A percentile compares a stretch with the other conserved stretches of the same genome.
Evolutionary conservation across 2,113 vertebrate genomes (phyloP).

Genomic region (Sapajus apella): DNA sequence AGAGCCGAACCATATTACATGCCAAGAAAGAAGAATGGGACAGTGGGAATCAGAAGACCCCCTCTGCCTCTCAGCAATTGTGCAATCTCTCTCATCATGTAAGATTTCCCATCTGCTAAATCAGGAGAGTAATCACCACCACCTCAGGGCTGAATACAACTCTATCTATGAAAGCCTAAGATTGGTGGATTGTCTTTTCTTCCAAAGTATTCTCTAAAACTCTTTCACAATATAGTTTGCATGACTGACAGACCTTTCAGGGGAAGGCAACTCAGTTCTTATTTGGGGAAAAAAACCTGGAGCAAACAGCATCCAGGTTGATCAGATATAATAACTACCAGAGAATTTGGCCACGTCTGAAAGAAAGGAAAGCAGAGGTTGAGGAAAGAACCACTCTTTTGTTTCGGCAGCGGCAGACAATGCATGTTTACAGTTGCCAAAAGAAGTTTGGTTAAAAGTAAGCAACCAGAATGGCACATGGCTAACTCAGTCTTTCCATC

Average conservation of each 20-base stretch:
- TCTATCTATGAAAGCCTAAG: not conserved
- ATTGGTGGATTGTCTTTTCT: not conserved
- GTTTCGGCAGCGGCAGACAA: not conserved
- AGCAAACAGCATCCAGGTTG: not conserved
- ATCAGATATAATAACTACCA: not conserved
- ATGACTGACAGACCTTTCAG: not conserved
- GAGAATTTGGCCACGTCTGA: not conserved
- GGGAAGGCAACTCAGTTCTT: not conserved
- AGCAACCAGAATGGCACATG: not conserved
- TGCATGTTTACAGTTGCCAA: not conserved
- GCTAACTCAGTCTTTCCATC: conserved; percentile 13
- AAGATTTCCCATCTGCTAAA: not conserved
- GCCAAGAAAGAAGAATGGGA: not conserved
- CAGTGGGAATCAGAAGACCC: not conserved
- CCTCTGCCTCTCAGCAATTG: not conserved
- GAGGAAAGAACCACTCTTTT: not conserved
- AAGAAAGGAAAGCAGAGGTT: not conserved
- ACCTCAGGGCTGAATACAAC: not conserved
- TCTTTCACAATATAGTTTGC: not conserved
- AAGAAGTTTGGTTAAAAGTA: not conserved
- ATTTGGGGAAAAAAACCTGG: not conserved
- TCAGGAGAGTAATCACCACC: not conserved
- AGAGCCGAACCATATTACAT: no score
- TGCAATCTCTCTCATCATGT: not conserved
- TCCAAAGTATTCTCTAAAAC: not conserved